phyloP scores from a whole-genome alignment of 2,113 vertebrate genomes.

The Cynocephalus volans region DNA sequence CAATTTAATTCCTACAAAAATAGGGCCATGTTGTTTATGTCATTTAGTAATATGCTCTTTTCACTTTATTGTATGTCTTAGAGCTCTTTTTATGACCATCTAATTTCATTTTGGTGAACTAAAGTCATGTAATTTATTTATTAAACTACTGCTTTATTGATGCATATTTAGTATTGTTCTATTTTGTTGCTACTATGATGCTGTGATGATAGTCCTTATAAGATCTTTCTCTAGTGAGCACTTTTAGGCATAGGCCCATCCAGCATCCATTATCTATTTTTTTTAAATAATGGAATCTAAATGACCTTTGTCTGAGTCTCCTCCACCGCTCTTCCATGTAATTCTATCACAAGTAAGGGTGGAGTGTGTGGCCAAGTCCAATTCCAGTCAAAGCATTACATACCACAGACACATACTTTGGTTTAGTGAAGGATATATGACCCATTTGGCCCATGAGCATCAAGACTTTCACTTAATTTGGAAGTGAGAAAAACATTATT shows the following conservation, averaged over 20 bases:
- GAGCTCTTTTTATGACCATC: neutral
- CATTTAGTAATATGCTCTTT: neutral
- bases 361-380: neutral
- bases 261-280: neutral
- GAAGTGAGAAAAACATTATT: neutral
- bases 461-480: neutral
- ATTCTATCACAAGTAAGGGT: neutral
- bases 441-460: neutral
- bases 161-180: neutral
- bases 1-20: slow-evolving; percentile 36
- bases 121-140: neutral
- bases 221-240: neutral
- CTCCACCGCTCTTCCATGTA: neutral
- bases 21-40: neutral
- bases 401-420: neutral
- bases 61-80: neutral
- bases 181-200: neutral
- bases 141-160: neutral
- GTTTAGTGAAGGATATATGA: neutral
- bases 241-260: neutral
- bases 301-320: neutral
- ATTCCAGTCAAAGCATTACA: neutral
- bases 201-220: neutral
- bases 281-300: neutral
- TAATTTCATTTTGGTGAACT: neutral